Evolutionary conservation across 2,113 vertebrate genomes (phyloP).

Genomic region (Hemichromis elongatus): DNA sequence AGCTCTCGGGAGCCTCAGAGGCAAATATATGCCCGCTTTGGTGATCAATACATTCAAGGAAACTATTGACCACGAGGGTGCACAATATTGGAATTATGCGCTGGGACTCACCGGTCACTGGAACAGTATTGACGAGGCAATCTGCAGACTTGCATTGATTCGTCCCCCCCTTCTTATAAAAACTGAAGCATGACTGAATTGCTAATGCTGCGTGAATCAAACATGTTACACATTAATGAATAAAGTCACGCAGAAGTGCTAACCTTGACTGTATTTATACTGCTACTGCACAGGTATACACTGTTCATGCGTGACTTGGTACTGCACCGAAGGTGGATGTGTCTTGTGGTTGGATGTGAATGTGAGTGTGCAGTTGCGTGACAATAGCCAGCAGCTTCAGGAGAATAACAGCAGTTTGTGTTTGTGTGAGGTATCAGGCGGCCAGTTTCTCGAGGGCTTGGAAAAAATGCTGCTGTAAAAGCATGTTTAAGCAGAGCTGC

Average conservation of each 20-base stretch:
- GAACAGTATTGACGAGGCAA: conserved; percentile 33
- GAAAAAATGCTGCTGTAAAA: background rate
- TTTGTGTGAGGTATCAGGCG: background rate
- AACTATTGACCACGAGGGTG: background rate
- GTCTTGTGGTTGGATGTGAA: background rate
- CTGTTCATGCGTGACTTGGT: background rate
- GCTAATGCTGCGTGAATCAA: conserved; percentile 23
- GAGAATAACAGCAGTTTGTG: background rate
- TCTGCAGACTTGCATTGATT: conserved; percentile 45
- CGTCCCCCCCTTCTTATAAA: conserved; percentile 29
- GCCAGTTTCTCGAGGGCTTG: background rate
- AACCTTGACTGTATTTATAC: conserved; percentile 8
- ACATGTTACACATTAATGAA: conserved; percentile 24
- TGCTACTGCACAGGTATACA: background rate
- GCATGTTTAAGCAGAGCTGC: background rate
- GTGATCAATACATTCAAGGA: conserved; percentile 36
- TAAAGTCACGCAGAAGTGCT: background rate
- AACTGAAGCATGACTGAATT: conserved; percentile 32
- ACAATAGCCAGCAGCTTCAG: background rate
- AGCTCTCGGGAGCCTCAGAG: background rate
- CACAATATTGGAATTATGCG: conserved; percentile 39
- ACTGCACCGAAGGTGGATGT: background rate
- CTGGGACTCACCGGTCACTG: conserved; percentile 45
- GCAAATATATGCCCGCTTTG: conserved; percentile 23
- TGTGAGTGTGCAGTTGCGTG: background rate